Evolutionary conservation across 2,888 invertebrate species (phyloP), one percentile per base, ranked within the genome.

Genomic region (Xestia rhomboidea): DNA sequence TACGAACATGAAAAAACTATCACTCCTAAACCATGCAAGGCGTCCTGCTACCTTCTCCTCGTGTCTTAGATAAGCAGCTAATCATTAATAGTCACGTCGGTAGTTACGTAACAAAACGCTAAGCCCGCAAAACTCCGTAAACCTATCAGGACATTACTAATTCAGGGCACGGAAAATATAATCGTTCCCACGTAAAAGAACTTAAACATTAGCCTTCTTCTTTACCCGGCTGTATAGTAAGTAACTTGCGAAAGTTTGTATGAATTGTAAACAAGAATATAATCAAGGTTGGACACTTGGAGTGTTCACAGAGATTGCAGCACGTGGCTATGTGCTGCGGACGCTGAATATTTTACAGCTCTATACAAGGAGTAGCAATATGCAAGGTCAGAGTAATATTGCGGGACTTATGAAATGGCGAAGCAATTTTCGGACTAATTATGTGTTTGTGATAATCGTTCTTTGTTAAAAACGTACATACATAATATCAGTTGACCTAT

Each of bases 261-360:
- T 63, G 76, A 79, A 83, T 79, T 76, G 67, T 73, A 76, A 83
- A 88, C 78, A 73, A 79, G 69, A 62, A 72, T 68, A 73, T 72
- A 81, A 80, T 81, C 73, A 86, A 66, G 86, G 64, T 63, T 64
- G 66, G 54, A 68, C 70, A 78, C 51, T 78, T 44, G 66, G 63
- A 30, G 71, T 77, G 68, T 81, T 81, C 69, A 13, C 82, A 62
- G 68, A 86, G 72, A 82, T 82, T 77, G 72, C 74, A 86, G 54
- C 67, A 75, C 69, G 69, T 72, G 54, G 64, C 49, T 72, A 67
- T 73, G 72, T 75, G 62, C 68, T 57, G 54, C n/a, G 54, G 51
- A 51, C 21, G 24, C 8, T 86, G 67, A 86, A 83, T 86, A 86
- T 86, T 77, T 77, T 51, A 86, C 46, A 62, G 49, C 67, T 73